Base-by-base conservation (phyloP, 2,797 vertebrate species). In the Delichon dasypus region DNA sequence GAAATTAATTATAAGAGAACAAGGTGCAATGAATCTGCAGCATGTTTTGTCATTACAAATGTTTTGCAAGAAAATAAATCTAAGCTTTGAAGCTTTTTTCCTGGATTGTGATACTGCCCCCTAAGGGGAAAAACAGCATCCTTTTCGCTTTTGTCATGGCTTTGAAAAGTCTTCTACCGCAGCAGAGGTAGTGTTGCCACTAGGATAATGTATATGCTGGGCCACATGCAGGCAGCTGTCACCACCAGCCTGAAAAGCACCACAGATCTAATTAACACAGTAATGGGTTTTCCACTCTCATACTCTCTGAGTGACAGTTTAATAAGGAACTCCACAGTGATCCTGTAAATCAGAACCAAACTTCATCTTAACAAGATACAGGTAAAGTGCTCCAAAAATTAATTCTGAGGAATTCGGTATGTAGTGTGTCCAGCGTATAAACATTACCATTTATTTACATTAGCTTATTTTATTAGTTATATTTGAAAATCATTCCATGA, bases 261-360 rank as follows among this genome's bases (percentile, higher is more conserved):
- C 61, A 58, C 76, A 91, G 61, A 91, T 51, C 81, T 96, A 95
- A 97, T 97, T 97, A 97, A 96, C 93, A 93, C 88, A 38, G 61
- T 93, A 97, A 97, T 94, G 81, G 55, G 29, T 91, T 97, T 96
- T 96, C 93, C 89, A 79, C 71, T 95, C 64, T 55, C 77, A 44
- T 57, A 55, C 14, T 80, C 58, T 74, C 78, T 60, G 79, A 97
- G 44, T 95, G 91, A 94, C 95, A 94, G 76, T 96, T 96, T 96
- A 97, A 97, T 97, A 94, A 97, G 94, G 62, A 95, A 40, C 61
- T 84, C 88, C 84, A 80, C 36, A 42, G 50, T 84, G 89, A 93
- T 79, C 66, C 67, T 90, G 48, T 85, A 97, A 96, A 91, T 95
- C 55, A 96, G 94, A 97, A 94, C 22, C 60, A 95, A 85, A 44